Evolutionary conservation across 2,797 vertebrate genomes (phyloP).

Genomic region (Gambusia yucatana): DNA sequence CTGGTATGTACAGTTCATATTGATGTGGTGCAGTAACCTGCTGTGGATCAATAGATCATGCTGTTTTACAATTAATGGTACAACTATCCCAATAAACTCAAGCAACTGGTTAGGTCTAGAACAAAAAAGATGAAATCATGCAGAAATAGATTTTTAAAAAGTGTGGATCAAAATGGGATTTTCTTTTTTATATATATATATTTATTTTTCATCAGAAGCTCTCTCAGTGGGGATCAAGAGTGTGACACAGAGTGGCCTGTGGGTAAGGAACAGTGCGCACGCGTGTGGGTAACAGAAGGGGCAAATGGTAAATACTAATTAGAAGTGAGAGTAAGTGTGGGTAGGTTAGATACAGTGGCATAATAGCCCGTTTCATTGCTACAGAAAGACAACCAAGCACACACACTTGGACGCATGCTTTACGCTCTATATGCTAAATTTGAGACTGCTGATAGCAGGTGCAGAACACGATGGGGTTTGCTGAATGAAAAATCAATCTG

Average conservation of each 20-base stretch:
- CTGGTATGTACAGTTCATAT: constrained; percentile 63
- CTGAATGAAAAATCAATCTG: constrained; percentile 45
- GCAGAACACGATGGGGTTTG: constrained; percentile 38
- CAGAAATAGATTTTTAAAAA: too few relatives aligned
- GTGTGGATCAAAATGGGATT: background rate
- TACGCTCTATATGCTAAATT: constrained; percentile 32
- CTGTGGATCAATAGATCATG: constrained; percentile 73
- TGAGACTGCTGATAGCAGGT: constrained; percentile 45
- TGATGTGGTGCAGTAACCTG: constrained; percentile 74
- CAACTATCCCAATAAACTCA: constrained; percentile 65
- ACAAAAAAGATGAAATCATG: constrained; percentile 35
- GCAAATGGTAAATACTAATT: constrained; percentile 23
- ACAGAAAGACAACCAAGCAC: constrained; percentile 15
- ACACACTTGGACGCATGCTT: constrained; percentile 30
- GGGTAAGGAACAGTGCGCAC: constrained; percentile 23
- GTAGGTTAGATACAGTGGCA: constrained; percentile 1
- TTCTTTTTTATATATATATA: too few relatives aligned
- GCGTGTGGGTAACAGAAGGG: constrained; percentile 8
- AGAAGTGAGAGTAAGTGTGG: constrained; percentile 26
- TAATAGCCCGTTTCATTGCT: background rate
- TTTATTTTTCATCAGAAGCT: background rate
- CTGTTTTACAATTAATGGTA: constrained; percentile 73
- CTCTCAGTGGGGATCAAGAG: background rate
- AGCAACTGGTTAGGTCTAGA: constrained; percentile 59
- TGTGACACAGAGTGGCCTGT: constrained; percentile 2